Evolutionary conservation across 2,797 vertebrate genomes (phyloP).

Genomic region (Lepidocolaptes lacrymiger): DNA sequence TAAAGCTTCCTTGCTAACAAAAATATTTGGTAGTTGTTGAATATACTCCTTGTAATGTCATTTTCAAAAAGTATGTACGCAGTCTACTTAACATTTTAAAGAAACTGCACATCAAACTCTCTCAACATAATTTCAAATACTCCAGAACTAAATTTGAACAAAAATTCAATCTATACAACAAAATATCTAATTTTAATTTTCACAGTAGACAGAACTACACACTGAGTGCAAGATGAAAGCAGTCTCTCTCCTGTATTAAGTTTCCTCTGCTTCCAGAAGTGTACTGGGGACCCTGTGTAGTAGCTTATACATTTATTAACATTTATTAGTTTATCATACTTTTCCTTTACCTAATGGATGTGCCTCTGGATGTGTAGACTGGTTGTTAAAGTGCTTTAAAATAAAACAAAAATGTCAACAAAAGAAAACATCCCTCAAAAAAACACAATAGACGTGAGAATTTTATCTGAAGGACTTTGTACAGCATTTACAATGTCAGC

Average conservation of each 20-base stretch:
- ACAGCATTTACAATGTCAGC: slow-evolving; percentile 69
- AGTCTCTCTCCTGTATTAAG: neutral
- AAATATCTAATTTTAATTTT: neutral
- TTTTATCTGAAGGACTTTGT: slow-evolving; percentile 62
- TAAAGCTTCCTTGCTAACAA: slow-evolving; percentile 2
- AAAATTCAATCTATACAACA: neutral
- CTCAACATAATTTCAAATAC: neutral
- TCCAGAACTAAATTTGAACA: neutral
- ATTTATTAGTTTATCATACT: neutral
- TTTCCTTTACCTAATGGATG: slow-evolving; percentile 13
- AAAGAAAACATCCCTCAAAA: slow-evolving; percentile 29
- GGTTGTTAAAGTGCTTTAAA: slow-evolving; percentile 65
- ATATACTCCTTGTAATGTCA: neutral
- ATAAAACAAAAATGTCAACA: neutral
- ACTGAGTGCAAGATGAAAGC: neutral
- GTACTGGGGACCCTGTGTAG: neutral
- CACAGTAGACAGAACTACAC: neutral
- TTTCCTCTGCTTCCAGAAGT: neutral
- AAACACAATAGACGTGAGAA: neutral
- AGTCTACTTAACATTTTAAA: neutral
- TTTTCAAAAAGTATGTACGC: neutral
- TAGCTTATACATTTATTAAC: neutral
- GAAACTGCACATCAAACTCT: neutral
- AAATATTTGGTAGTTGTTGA: neutral
- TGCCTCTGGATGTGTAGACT: neutral